Conservation (phyloP, 1,140 invertebrate genomes). For the Druon quercuslanigerum region DNA sequence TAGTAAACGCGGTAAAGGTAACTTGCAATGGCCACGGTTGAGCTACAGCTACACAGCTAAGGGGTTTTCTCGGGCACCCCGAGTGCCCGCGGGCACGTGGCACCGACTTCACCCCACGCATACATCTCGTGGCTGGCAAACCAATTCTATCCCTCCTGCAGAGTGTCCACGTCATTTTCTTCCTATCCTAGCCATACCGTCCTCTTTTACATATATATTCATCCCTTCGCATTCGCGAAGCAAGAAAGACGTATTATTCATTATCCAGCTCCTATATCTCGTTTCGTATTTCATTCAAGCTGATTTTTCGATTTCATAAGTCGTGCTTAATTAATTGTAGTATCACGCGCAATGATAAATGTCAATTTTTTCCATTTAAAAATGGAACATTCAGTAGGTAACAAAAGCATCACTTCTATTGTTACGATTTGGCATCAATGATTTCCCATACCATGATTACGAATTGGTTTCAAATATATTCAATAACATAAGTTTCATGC, state of each 20-base stretch:
- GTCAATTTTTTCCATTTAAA: no score
- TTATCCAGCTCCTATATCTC: no score
- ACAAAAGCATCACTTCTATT: no score
- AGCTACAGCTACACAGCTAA: not conserved
- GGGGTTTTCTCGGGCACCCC: conserved; percentile 25
- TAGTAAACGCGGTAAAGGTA: conserved; percentile 31
- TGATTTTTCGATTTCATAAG: no score
- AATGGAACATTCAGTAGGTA: no score
- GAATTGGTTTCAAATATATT: no score
- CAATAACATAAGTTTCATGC: no score
- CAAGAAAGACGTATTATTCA: not conserved
- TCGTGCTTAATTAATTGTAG: no score
- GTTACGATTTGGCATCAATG: no score
- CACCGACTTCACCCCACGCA: conserved; percentile 27
- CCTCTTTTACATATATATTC: conserved; percentile 26
- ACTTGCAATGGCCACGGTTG: conserved; percentile 24
- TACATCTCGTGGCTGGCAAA: conserved; percentile 27
- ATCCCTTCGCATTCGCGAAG: not conserved
- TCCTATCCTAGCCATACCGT: not conserved
- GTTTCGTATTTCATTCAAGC: no score
- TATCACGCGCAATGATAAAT: no score
- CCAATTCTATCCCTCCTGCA: conserved; percentile 29
- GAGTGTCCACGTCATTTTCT: conserved; percentile 2
- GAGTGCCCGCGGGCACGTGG: conserved; percentile 28
- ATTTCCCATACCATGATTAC: no score